A percentile compares a stretch with the other conserved stretches of the same genome.
Conservation (phyloP, 2,797 vertebrate species). For the Smutsia temminckii region DNA sequence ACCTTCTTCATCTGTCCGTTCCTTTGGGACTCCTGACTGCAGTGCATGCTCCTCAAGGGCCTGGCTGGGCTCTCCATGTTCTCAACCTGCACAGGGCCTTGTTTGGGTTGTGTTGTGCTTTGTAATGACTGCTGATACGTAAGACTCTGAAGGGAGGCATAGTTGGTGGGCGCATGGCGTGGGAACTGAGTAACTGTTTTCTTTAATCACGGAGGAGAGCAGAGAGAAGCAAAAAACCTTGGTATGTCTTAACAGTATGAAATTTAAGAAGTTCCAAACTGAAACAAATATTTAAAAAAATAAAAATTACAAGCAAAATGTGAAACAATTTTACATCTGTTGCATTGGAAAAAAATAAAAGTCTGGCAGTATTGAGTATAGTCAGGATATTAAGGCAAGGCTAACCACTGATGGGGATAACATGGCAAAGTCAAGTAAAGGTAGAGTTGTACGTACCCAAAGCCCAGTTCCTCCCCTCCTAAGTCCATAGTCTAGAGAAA, state of each 20-base stretch:
- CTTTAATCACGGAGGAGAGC: neutral
- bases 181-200: neutral
- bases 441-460: neutral
- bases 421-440: too few species aligned
- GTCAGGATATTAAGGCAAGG: neutral
- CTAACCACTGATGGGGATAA: neutral
- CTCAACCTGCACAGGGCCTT: neutral
- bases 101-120: neutral
- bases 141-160: neutral
- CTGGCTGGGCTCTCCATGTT: too few species aligned
- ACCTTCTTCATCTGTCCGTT: fast-evolving
- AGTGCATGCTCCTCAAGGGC: neutral
- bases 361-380: neutral
- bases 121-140: neutral
- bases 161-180: neutral
- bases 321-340: neutral
- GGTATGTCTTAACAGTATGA: neutral
- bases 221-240: too few species aligned
- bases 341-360: neutral
- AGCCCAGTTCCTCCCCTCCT: neutral
- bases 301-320: neutral
- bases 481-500: neutral
- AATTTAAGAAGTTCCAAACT: neutral
- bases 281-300: neutral
- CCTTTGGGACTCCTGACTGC: neutral